Percentiles rank a stretch among this genome's conserved stretches.
Conservation (phyloP, 2,888 invertebrate genomes). For the Aquatica leii region DNA sequence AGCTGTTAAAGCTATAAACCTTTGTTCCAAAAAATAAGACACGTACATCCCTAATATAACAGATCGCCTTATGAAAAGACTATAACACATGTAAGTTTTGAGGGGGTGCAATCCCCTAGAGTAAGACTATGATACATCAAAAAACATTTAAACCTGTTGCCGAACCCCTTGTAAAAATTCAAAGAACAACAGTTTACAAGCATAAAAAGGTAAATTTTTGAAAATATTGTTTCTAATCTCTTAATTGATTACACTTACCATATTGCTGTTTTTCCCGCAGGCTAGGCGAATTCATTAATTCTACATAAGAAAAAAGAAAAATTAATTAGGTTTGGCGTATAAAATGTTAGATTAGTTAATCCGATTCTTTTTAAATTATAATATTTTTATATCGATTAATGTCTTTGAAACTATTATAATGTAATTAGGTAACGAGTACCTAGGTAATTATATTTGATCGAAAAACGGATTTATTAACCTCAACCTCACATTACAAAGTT, state of each 20-base stretch:
- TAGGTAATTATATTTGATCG: constrained; percentile 35
- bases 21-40: constrained; percentile 5
- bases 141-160: constrained; percentile 59
- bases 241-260: constrained; percentile 57
- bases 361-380: constrained; percentile 25
- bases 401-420: constrained; percentile 37
- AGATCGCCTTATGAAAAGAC: constrained; percentile 35
- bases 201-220: constrained; percentile 15
- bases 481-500: constrained; percentile 41
- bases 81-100: constrained; percentile 38
- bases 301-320: constrained; percentile 50
- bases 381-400: constrained; percentile 25
- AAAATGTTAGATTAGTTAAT: too few species aligned
- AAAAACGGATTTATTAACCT: constrained; percentile 35
- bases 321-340: constrained; percentile 12
- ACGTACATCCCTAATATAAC: constrained; percentile 28
- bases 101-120: constrained; percentile 47
- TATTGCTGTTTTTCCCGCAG: constrained; percentile 55
- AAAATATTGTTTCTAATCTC: too few species aligned
- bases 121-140: constrained; percentile 53
- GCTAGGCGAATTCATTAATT: constrained; percentile 53
- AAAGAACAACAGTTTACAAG: constrained; percentile 32
- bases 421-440: constrained; percentile 38
- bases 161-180: constrained; percentile 42
- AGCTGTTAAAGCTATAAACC: too few species aligned